A percentile compares a stretch with the other conserved stretches of the same genome.
These are phyloP conservation scores for Trichopria drosophilae DNA, from an alignment of 2,888 invertebrate species.

Conservation along the genomic window DNA sequence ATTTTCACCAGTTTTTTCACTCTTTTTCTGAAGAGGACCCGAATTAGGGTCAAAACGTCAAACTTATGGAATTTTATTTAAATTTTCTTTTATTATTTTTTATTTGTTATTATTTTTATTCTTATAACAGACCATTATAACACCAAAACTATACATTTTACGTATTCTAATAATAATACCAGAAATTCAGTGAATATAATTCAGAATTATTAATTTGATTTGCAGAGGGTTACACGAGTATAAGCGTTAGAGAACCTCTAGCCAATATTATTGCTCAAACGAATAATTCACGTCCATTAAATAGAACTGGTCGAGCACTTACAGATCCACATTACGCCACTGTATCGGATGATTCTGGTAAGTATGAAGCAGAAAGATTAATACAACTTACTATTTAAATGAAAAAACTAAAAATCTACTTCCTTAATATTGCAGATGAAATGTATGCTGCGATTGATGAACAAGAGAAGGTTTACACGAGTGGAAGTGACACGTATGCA, in stretches of 20 bases:
- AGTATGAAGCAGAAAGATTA: slow-evolving; percentile 16
- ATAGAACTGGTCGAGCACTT: slow-evolving; percentile 44
- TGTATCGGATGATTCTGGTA: slow-evolving; percentile 88
- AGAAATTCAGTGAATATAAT: too few species aligned
- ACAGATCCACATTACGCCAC: slow-evolving; percentile 82
- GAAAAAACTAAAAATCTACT: not conserved
- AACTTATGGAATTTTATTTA: too few species aligned
- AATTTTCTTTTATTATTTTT: too few species aligned
- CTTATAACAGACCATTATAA: too few species aligned
- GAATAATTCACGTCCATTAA: slow-evolving; percentile 55
- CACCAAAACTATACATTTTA: too few species aligned
- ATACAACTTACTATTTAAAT: too few species aligned
- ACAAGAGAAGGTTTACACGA: slow-evolving; percentile 67
- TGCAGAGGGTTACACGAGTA: slow-evolving; percentile 88
- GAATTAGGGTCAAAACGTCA: too few species aligned
- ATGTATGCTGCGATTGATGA: slow-evolving; percentile 91
- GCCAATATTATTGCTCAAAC: slow-evolving; percentile 76
- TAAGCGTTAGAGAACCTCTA: slow-evolving; percentile 85
- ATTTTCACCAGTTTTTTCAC: too few species aligned
- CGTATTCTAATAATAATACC: too few species aligned
- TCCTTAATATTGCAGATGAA: slow-evolving; percentile 66
- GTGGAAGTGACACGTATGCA: slow-evolving; percentile 85
- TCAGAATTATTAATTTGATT: slow-evolving; percentile 32
- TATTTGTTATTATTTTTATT: too few species aligned
- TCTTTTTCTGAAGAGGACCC: too few species aligned